Base-by-base conservation (phyloP, 2,888 invertebrate genomes). In the Papilio gigon region DNA sequence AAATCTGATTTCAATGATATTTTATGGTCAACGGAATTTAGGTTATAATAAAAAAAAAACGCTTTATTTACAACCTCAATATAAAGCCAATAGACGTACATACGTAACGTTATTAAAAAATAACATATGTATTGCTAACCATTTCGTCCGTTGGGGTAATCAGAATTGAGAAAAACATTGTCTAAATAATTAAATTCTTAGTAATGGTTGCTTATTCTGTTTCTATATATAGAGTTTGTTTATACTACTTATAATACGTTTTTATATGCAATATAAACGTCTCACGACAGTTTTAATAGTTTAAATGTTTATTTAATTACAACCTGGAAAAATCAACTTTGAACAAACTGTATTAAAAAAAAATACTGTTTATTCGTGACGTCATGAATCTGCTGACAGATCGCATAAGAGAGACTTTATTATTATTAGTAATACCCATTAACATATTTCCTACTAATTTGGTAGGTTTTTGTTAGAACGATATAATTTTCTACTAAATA, bases 401-500 rank as follows among this genome's bases (percentile, higher is more conserved):
- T 27, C n/a, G 25, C n/a, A 27, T 3, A 27, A 53, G 17, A 30
- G 53, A 56, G 30, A 27, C 50, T 50, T 50, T 30, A 53, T 37
- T 27, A 50, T 14, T 50, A 27, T 50, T 25, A 25, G n/a, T n/a
- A 53, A 56, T 56, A 56, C 53, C 27, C 4, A 17, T 53, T 53
- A 17, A 56, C 6, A 56, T 56, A 56, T 56, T 50, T 30, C 30
- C 53, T 56, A 30, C 53, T 30, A 25, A 30, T 56, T n/a, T 56
- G 53, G 53, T 42, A 62, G 42, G n/a, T 62, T 61, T 42, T 42
- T 40, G 37, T 22, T 37, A 22, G 30, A 17, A n/a, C 25, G 22
- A 37, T 37, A 60, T 40, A 56, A 66, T 66, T 67, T 27, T 56
- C 30, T 56, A 30, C 11, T 56, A 56, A 56, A 56, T n/a, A 53